phyloP scores from a whole-genome alignment of 2,113 vertebrate genomes.

The Prinia subflava region DNA sequence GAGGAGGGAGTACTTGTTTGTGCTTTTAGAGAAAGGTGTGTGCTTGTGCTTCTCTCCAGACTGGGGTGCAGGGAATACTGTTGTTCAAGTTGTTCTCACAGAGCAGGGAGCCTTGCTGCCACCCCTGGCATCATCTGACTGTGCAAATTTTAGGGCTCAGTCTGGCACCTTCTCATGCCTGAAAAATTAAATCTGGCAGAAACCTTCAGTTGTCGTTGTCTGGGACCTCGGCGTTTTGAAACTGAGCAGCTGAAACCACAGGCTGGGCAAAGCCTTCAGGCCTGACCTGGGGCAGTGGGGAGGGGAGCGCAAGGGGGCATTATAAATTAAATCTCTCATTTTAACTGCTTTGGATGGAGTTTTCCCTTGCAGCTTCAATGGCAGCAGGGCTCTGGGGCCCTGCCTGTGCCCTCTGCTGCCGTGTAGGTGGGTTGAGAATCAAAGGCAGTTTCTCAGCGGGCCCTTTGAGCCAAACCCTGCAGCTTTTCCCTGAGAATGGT shows the following conservation, averaged over 20 bases:
- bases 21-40: neutral
- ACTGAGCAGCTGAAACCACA: neutral
- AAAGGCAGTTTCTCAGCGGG: neutral
- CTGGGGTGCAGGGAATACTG: neutral
- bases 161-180: neutral
- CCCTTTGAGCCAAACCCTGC: neutral
- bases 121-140: neutral
- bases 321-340: neutral
- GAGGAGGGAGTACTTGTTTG: neutral
- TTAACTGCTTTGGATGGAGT: neutral
- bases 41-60: neutral
- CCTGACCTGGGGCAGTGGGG: neutral
- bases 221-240: neutral
- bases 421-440: neutral
- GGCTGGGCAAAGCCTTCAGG: neutral
- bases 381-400: neutral
- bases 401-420: neutral
- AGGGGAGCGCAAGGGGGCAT: accelerated
- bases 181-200: neutral
- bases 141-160: neutral
- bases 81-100: too few species aligned
- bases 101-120: neutral
- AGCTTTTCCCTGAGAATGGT: neutral
- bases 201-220: neutral
- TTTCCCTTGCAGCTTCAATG: neutral